Evolutionary conservation across 2,888 invertebrate genomes (phyloP).

Genomic region (Laspeyria flexula): DNA sequence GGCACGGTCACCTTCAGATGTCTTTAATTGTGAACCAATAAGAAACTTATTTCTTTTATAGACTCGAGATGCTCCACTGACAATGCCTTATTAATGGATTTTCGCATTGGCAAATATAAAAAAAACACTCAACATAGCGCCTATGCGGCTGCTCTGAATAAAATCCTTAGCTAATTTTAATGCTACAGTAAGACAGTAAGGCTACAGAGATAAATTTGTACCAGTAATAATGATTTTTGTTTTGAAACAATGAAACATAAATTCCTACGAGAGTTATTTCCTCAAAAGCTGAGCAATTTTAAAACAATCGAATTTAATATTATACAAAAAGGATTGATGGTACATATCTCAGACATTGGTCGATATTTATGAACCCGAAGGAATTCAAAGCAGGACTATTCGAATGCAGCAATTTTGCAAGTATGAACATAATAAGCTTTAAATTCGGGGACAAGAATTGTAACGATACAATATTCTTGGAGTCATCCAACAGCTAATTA

Average conservation of each 20-base stretch:
- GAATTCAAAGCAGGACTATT: conserved; percentile 15
- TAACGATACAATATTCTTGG: conserved; percentile 46
- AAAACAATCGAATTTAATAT: conserved; percentile 24
- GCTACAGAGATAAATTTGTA: too few relatives aligned
- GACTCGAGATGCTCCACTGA: conserved; percentile 55
- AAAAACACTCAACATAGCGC: conserved; percentile 29
- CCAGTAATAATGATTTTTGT: too few relatives aligned
- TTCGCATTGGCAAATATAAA: conserved; percentile 53
- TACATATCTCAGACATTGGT: conserved; percentile 4
- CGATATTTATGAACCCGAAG: conserved; percentile 25
- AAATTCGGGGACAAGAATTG: conserved; percentile 13
- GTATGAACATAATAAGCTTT: conserved; percentile 33
- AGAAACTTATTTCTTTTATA: conserved; percentile 71
- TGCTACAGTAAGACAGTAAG: too few relatives aligned
- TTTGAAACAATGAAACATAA: conserved; percentile 11
- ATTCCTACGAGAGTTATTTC: too few relatives aligned
- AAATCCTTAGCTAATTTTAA: conserved; percentile 24
- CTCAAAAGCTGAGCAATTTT: conserved; percentile 11
- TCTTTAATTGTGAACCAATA: conserved; percentile 81
- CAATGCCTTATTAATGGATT: conserved; percentile 65
- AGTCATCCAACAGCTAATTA: conserved; percentile 69
- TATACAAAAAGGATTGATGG: conserved; percentile 14
- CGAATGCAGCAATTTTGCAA: conserved; percentile 21
- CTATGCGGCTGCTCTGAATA: conserved; percentile 25
- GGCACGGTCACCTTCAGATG: conserved; percentile 82